Evolutionary conservation across 2,888 invertebrate species (phyloP).

Genomic region (Spisula subtruncata): DNA sequence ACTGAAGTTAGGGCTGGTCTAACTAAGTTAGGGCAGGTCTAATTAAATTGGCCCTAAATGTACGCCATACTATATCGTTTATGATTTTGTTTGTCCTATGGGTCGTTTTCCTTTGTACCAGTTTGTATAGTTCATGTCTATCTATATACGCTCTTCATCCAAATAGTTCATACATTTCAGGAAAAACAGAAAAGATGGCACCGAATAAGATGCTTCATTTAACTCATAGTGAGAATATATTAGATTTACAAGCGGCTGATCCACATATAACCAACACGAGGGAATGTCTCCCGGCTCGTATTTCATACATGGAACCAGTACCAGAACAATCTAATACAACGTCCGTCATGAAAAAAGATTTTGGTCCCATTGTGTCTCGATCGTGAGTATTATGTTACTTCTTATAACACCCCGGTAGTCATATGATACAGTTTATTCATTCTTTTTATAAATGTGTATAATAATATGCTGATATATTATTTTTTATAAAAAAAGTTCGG

Average conservation of each 20-base stretch:
- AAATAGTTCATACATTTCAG: slow-evolving; percentile 60
- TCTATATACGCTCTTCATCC: too few relatives aligned
- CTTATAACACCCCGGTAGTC: background rate
- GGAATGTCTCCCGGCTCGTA: slow-evolving; percentile 75
- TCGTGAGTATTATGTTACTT: slow-evolving; percentile 73
- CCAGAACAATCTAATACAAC: slow-evolving; percentile 71
- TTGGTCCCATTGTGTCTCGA: slow-evolving; percentile 71
- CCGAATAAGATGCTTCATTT: slow-evolving; percentile 75
- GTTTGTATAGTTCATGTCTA: too few relatives aligned
- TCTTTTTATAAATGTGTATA: too few relatives aligned
- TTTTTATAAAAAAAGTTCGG: too few relatives aligned
- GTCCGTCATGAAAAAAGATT: slow-evolving; percentile 84
- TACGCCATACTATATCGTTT: too few relatives aligned
- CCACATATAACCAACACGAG: slow-evolving; percentile 74
- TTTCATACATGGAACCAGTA: slow-evolving; percentile 60
- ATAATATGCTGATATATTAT: too few relatives aligned
- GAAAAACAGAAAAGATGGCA: slow-evolving; percentile 74
- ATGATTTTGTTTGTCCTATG: too few relatives aligned
- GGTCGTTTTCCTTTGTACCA: too few relatives aligned
- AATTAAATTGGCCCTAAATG: too few relatives aligned
- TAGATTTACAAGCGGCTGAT: slow-evolving; percentile 77
- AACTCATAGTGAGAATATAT: slow-evolving; percentile 79
- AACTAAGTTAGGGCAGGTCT: too few relatives aligned
- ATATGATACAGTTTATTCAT: background rate
- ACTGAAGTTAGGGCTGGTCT: too few relatives aligned